These are phyloP conservation scores for Sebastes taczanowskii DNA, from an alignment of 2,797 vertebrate genomes.

Conservation along the genomic window DNA sequence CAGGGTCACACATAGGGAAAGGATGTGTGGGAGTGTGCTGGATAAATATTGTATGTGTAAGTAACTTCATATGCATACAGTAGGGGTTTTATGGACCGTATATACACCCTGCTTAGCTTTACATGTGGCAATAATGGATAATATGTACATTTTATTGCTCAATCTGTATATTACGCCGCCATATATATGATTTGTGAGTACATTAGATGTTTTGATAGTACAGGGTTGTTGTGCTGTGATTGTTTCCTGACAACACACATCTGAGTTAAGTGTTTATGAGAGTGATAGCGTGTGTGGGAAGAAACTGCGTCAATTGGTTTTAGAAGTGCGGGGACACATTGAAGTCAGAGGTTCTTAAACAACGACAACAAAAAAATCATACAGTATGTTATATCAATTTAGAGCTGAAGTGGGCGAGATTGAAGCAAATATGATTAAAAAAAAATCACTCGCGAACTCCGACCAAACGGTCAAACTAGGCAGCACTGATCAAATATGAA, in stretches of 20 bases:
- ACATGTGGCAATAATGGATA: neutral
- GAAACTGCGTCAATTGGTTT: neutral
- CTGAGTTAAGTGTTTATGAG: neutral
- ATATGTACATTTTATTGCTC: neutral
- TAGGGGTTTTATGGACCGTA: neutral
- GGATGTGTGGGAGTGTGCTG: constrained; percentile 5
- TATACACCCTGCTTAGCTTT: neutral
- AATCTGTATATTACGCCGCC: neutral
- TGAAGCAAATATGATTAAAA: no score
- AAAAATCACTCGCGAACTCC: no score
- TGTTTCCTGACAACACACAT: neutral
- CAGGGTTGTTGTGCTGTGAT: neutral
- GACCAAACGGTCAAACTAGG: no score
- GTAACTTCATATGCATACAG: constrained; percentile 7
- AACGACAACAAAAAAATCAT: neutral
- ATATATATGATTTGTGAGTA: neutral
- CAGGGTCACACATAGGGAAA: constrained; percentile 4
- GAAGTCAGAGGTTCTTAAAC: neutral
- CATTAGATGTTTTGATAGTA: neutral
- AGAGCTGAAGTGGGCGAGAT: no score
- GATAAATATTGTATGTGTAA: constrained; percentile 8
- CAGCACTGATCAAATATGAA: no score
- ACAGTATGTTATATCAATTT: neutral
- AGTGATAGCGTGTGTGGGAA: neutral
- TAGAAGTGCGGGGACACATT: neutral